A percentile compares a stretch with the other conserved stretches of the same genome.
Conservation (phyloP, 2,888 invertebrate species). For the Mystacides longicornis region DNA sequence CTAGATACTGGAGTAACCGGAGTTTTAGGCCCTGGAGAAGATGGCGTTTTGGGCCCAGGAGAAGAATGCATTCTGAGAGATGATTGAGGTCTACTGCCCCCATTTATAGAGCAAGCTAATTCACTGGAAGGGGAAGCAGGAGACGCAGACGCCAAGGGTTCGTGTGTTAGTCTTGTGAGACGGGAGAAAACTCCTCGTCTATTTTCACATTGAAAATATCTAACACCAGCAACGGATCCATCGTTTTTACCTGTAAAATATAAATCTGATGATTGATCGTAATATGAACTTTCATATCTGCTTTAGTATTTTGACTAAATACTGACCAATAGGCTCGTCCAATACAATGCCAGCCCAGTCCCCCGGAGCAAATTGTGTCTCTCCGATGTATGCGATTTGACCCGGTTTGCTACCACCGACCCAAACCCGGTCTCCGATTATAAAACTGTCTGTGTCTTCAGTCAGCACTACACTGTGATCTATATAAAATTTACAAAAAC, state of each 20-base stretch:
- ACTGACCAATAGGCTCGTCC: slow-evolving; percentile 83
- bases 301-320: neutral
- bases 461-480: slow-evolving; percentile 79
- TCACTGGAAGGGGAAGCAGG: slow-evolving; percentile 46
- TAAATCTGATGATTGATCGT: neutral
- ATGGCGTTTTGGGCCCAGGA: slow-evolving; percentile 28
- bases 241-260: slow-evolving; percentile 81
- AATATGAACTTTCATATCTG: too few species aligned
- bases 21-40: slow-evolving; percentile 5
- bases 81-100: slow-evolving; percentile 29
- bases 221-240: slow-evolving; percentile 84
- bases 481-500: too few species aligned
- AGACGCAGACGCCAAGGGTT: slow-evolving; percentile 53
- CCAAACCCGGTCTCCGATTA: slow-evolving; percentile 92
- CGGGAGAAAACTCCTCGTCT: slow-evolving; percentile 92
- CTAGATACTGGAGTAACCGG: slow-evolving; percentile 35
- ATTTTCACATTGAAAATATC: slow-evolving; percentile 90
- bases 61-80: neutral
- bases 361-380: slow-evolving; percentile 94
- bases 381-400: slow-evolving; percentile 87
- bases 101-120: slow-evolving; percentile 30
- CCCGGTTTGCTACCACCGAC: slow-evolving; percentile 89
- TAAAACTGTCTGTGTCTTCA: slow-evolving; percentile 90
- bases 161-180: slow-evolving; percentile 73
- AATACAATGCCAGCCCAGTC: slow-evolving; percentile 98